These are phyloP conservation scores for Bujurquina vittata DNA, from an alignment of 2,113 vertebrate species.

Conservation along the genomic window DNA sequence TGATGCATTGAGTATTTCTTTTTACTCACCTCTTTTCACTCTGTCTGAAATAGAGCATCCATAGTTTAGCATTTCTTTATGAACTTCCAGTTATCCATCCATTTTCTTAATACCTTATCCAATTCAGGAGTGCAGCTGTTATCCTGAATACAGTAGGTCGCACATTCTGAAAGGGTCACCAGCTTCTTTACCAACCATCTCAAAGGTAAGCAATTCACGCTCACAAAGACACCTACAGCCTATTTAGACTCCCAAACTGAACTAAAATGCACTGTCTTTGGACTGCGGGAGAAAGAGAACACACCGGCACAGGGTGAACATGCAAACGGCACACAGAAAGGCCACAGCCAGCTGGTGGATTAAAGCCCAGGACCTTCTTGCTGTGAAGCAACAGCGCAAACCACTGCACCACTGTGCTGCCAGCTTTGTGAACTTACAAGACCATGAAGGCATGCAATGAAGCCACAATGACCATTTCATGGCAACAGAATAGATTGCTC, in stretches of 20 bases:
- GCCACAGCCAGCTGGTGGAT: background rate
- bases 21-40: no score
- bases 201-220: background rate
- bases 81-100: no score
- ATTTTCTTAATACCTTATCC: no score
- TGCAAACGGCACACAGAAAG: background rate
- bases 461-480: slow-evolving; percentile 1
- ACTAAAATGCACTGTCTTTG: background rate
- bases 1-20: no score
- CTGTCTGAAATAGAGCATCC: no score
- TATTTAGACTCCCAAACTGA: background rate
- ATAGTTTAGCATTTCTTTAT: no score
- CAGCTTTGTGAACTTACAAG: slow-evolving; percentile 5
- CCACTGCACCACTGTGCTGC: background rate
- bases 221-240: background rate
- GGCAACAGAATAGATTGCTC: slow-evolving; percentile 29
- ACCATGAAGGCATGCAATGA: background rate
- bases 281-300: background rate
- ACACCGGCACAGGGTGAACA: background rate
- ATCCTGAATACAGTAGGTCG: no score
- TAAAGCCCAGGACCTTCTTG: background rate
- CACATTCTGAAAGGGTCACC: no score
- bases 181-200: background rate
- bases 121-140: no score
- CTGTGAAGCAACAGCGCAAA: background rate